Base-by-base conservation (phyloP, 2,888 invertebrate genomes). In the Volucella inflata region DNA sequence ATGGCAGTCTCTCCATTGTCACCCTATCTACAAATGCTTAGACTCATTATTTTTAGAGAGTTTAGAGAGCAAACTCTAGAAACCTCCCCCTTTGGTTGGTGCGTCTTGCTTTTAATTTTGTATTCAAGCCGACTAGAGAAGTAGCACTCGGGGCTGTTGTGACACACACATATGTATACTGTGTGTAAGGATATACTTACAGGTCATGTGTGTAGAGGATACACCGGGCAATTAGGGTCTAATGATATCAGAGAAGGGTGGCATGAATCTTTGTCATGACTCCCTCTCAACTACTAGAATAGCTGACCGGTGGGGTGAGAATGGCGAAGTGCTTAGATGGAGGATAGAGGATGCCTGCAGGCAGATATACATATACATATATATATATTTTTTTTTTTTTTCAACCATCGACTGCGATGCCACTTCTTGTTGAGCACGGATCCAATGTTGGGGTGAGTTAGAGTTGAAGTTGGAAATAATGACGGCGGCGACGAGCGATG, bases 11-110 rank as follows among this genome's bases (percentile, higher is more conserved):
- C 30, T 75, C 79, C 79, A 75, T 60, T 84, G 84, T 84, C 84
- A 84, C 84, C 84, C 84, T 84, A 84, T 79, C 79, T 68, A 70
- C 74, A 60, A 74, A 83, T 79, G 64, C 83, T 84, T 65, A 68
- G 83, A 84, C 84, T 84, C 84, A 84, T 84, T 84, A 84, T 80
- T 79, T 30, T 84, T 80, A 84, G 84, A 79, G 80, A 84, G 70
- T 79, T 84, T 84, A 84, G 84, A 84, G 79, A 75, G 74, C 51
- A 48, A 64, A 77, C 70, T 72, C 59, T 55, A 71, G 60, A 60
- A 60, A 64, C 53, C 42, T 60, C 38, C 42, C 75, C 57, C 57
- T 30, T 14, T n/a, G 46, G 57, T 8, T 36, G 38, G 53, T 36
- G 57, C 16, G 62, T 70, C 79, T 84, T 74, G 64, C 48, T 51